Evolutionary conservation across 2,113 vertebrate genomes (phyloP).

Genomic region (Varanus komodoensis): DNA sequence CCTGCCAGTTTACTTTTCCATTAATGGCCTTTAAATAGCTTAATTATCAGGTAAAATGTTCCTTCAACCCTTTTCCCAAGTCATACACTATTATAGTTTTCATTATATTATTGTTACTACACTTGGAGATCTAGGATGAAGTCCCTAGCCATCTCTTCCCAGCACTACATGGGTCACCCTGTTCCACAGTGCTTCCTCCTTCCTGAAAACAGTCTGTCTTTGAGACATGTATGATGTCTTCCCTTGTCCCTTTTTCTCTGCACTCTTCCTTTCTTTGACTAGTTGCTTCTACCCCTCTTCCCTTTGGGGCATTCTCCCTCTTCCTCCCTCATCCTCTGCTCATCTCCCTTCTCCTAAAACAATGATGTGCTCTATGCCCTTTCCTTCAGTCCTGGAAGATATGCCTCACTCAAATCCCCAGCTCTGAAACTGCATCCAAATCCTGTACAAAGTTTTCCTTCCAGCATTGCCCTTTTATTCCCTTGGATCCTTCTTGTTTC

Average conservation of each 20-base stretch:
- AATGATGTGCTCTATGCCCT: neutral
- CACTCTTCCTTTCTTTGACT: neutral
- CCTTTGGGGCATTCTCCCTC: neutral
- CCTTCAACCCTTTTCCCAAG: neutral
- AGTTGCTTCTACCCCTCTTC: neutral
- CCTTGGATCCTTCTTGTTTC: neutral
- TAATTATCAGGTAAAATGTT: slow-evolving; percentile 19
- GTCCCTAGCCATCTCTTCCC: neutral
- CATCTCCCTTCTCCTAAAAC: neutral
- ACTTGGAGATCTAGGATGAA: neutral
- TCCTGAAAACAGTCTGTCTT: neutral
- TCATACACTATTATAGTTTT: neutral
- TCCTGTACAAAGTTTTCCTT: neutral
- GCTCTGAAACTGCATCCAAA: neutral
- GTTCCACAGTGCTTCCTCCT: neutral
- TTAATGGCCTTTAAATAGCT: neutral
- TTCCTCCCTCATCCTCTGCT: neutral
- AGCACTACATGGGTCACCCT: neutral
- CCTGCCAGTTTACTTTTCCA: neutral
- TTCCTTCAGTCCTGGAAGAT: neutral
- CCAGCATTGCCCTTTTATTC: neutral
- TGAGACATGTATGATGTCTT: no score
- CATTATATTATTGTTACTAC: neutral
- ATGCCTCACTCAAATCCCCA: neutral
- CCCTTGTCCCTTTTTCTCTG: neutral